These are phyloP conservation scores for Pseudorhiza aurosa DNA, from an alignment of 30 jellyfish, hydroid and myxozoan genomes.

Conservation along the genomic window DNA sequence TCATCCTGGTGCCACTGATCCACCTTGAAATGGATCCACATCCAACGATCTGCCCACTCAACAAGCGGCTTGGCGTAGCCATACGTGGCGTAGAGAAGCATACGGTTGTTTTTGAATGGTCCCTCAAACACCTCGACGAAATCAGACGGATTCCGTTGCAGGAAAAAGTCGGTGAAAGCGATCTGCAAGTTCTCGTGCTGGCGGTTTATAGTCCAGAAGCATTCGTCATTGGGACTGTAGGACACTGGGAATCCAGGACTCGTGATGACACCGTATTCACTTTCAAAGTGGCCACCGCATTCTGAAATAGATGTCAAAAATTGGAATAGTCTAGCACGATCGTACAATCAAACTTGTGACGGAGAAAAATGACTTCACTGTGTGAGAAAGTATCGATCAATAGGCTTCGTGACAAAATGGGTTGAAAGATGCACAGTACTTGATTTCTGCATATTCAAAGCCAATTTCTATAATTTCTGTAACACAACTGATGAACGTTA, in stretches of 20 bases:
- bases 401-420: too few species aligned
- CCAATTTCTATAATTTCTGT: too few species aligned
- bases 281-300: conserved; percentile 86
- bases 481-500: too few species aligned
- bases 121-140: conserved; percentile 80
- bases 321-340: too few species aligned
- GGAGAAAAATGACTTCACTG: too few species aligned
- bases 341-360: too few species aligned
- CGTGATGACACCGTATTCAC: conserved; percentile 71
- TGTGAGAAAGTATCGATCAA: too few species aligned
- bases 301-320: too few species aligned
- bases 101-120: conserved; percentile 62
- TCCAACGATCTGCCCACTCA: conserved; percentile 95
- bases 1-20: conserved; percentile 37
- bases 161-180: conserved; percentile 64
- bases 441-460: too few species aligned
- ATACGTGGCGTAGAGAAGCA: conserved; percentile 45
- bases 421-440: too few species aligned
- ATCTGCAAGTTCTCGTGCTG: conserved; percentile 72
- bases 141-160: conserved; percentile 51
- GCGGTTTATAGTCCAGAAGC: conserved; percentile 93
- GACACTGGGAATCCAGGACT: conserved; percentile 83
- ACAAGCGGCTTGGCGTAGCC: conserved; percentile 69
- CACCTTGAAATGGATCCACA: conserved; percentile 86
- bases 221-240: conserved; percentile 83